Percentiles rank a stretch among this genome's conserved stretches.
Conservation (phyloP, 2,113 vertebrate genomes). For the human (Homo sapiens) region GRCh38 chr12:113167001-113167500, state of each 20-base stretch:
- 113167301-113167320: not conserved
- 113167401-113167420: too few species aligned
- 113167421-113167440: not conserved
- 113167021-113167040: not conserved
- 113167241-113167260: not conserved
- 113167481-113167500: not conserved
- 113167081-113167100: too few species aligned
- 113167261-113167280: not conserved
- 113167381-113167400: not conserved
- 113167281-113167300: not conserved
- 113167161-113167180: not conserved
- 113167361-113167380: not conserved
- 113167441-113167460: not conserved
- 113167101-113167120: too few species aligned
- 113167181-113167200: not conserved
- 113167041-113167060: not conserved
- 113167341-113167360: not conserved
- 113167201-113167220: not conserved
- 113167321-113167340: not conserved
- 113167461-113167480: not conserved
- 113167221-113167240: not conserved
- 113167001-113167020: not conserved
- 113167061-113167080: not conserved
- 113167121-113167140: not conserved
- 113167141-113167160: not conserved